phyloP scores from a whole-genome alignment of 2,113 vertebrate species.

The Triplophysa rosa region DNA sequence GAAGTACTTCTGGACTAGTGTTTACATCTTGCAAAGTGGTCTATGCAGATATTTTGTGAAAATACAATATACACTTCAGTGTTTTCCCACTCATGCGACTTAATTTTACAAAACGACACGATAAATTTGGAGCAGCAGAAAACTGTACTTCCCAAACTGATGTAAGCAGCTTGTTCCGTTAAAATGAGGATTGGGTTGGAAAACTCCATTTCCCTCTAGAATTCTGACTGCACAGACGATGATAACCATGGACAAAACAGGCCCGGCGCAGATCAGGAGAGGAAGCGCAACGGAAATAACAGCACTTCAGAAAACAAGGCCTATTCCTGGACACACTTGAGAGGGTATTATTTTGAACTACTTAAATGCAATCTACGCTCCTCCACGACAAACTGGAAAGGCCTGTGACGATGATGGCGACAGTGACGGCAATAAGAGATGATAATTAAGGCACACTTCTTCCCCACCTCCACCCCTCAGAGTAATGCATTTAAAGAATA shows the following conservation, averaged over 20 bases:
- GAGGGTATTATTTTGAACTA: constrained; percentile 35
- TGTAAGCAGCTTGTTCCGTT: neutral
- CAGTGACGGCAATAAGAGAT: constrained; percentile 38
- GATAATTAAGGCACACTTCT: constrained; percentile 38
- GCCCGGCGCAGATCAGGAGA: constrained; percentile 5
- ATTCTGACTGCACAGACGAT: constrained; percentile 1
- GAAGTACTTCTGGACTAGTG: no score
- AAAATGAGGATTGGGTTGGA: neutral
- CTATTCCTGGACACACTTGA: constrained; percentile 43
- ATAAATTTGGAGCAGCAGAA: neutral
- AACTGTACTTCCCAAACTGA: constrained; percentile 1
- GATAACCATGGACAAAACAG: neutral
- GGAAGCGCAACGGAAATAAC: constrained; percentile 35
- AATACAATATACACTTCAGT: neutral
- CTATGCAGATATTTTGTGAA: neutral
- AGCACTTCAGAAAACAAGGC: constrained; percentile 41
- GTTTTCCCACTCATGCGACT: neutral
- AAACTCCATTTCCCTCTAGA: constrained; percentile 18
- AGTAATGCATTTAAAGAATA: constrained; percentile 13
- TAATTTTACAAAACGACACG: neutral
- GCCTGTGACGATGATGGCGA: constrained; percentile 21
- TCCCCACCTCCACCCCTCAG: neutral
- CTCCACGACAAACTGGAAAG: constrained; percentile 18
- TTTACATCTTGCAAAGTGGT: no score
- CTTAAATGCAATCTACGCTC: constrained; percentile 32